Base-by-base conservation (phyloP, 2,113 vertebrate species). In the Pedetes capensis region DNA sequence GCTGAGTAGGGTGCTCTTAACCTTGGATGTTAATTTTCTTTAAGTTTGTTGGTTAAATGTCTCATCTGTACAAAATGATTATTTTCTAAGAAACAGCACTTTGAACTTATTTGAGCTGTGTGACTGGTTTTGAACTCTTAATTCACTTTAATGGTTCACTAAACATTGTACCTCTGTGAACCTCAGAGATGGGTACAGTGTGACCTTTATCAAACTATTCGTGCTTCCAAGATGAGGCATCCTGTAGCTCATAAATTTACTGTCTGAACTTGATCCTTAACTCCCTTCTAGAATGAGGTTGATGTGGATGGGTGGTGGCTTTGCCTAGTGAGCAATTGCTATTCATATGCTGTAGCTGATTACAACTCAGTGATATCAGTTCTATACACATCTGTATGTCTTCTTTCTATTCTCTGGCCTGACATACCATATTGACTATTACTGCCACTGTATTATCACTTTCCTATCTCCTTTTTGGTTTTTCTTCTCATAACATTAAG, bases 11-110 rank as follows among this genome's bases (percentile, higher is more conserved):
- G 32, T 78, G 53, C 29, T 61, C 64, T 95, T 87, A 91, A 92
- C 81, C 57, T 95, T 79, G 27, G 84, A 34, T 55, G 23, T 89
- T 94, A 87, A 91, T 94, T 88, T 95, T 93, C 72, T 87, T 95
- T 61, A 91, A 71, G 66, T 74, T 94, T 97, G 64, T 95, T 89
- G 53, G 51, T 74, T 61, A 14, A 83, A 80, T 75, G 80, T 93
- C 59, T 71, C 66, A 69, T 44, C 64, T 71, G 11, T 91, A 79
- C 72, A 47, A 87, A 61, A n/a, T 66, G 37, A 95, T 84, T 53
- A 71, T 94, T 96, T 96, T 81, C 81, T 37, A 96, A 91, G 88
- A 92, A 96, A 78, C 27, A 80, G 76, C 42, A 37, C 64, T 84
- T 92, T 85, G n/a, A 34, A 59, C 55, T 81, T 78, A 37, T 92